Evolutionary conservation across 2,888 invertebrate species (phyloP).

Genomic region (Trachelus stipa): DNA sequence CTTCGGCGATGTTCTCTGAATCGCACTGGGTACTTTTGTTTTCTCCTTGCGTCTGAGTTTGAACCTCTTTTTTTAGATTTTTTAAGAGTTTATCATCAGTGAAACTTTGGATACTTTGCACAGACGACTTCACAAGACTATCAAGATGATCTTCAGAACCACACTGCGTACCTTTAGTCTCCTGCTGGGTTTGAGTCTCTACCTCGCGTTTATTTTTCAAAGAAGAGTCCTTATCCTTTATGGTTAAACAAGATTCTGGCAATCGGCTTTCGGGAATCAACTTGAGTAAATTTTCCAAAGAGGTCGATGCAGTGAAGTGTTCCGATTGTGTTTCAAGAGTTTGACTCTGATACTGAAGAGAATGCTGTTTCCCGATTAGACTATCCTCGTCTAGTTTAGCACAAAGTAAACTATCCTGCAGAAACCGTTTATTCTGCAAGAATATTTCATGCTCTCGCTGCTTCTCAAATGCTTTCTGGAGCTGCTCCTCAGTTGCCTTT

Average conservation of each 20-base stretch:
- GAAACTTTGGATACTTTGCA: constrained; percentile 18
- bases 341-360: constrained; percentile 51
- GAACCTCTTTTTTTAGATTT: constrained; percentile 47
- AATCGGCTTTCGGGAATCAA: constrained; percentile 3
- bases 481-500: constrained; percentile 18
- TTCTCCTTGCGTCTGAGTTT: constrained; percentile 58
- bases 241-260: too few relatives aligned
- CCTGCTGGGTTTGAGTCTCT: constrained; percentile 46
- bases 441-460: constrained; percentile 21
- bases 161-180: constrained; percentile 53
- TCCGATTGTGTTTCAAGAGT: constrained; percentile 46
- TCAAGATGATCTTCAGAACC: constrained; percentile 36
- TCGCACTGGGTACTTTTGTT: constrained; percentile 56
- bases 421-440: constrained; percentile 10
- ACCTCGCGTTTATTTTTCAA: constrained; percentile 34
- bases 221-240: neutral
- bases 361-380: constrained; percentile 48
- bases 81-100: neutral
- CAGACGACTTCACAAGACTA: constrained; percentile 16
- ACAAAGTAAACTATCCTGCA: neutral
- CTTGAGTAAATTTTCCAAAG: neutral
- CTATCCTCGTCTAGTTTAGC: constrained; percentile 31
- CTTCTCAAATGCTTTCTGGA: constrained; percentile 14
- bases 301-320: constrained; percentile 23
- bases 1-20: constrained; percentile 41